These are phyloP conservation scores for Lutjanus argentimaculatus DNA, from an alignment of 2,797 vertebrate genomes.

Conservation along the genomic window DNA sequence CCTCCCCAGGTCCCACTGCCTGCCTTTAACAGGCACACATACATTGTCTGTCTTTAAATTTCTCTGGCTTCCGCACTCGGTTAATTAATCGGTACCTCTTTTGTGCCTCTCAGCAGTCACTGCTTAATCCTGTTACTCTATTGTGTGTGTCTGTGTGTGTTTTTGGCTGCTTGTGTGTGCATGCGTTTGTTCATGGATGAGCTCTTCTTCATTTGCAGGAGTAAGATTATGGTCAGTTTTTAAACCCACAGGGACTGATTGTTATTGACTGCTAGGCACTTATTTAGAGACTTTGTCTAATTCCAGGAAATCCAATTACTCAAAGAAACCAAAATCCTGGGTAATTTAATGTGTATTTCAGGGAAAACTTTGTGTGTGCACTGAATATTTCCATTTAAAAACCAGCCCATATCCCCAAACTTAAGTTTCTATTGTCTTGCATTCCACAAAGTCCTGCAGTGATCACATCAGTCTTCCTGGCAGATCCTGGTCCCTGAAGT, in stretches of 20 bases:
- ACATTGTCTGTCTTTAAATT: slow-evolving; percentile 75
- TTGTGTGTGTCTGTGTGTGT: slow-evolving; percentile 59
- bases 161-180: slow-evolving; percentile 46
- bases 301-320: slow-evolving; percentile 35
- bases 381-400: slow-evolving; percentile 29
- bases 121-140: slow-evolving; percentile 79
- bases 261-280: slow-evolving; percentile 52
- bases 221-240: slow-evolving; percentile 55
- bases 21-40: slow-evolving; percentile 66
- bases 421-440: slow-evolving; percentile 57
- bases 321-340: slow-evolving; percentile 24
- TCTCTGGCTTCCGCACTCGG: slow-evolving; percentile 61
- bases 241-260: slow-evolving; percentile 33
- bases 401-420: slow-evolving; percentile 6
- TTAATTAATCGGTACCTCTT: slow-evolving; percentile 80
- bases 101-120: slow-evolving; percentile 77
- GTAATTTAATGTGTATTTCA: slow-evolving; percentile 11
- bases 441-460: slow-evolving; percentile 61
- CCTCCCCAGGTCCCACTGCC: slow-evolving; percentile 63
- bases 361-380: background rate
- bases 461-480: slow-evolving; percentile 71
- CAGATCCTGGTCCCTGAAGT: slow-evolving; percentile 56
- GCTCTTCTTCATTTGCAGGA: slow-evolving; percentile 56
- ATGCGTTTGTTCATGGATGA: slow-evolving; percentile 63
- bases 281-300: slow-evolving; percentile 39